A percentile compares a stretch with the other conserved stretches of the same genome.
phyloP scores from a whole-genome alignment of 2,797 vertebrate genomes.

The Danionella dracula region DNA sequence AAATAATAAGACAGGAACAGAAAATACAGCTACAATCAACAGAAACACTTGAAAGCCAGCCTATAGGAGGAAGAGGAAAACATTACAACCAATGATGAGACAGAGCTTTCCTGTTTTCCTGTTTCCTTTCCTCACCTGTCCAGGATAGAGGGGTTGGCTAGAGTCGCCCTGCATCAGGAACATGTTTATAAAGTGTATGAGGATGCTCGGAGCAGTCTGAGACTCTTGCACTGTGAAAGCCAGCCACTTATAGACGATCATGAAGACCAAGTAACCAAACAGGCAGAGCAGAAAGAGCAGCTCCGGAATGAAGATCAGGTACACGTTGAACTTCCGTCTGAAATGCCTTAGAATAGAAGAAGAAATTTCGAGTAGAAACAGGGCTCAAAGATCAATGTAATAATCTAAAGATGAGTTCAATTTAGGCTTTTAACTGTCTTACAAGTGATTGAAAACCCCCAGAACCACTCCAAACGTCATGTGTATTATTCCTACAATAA shows the following conservation, averaged over 20 bases:
- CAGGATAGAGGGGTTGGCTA: slow-evolving; percentile 67
- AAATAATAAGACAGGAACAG: slow-evolving; percentile 85
- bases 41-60: slow-evolving; percentile 78
- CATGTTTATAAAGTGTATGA: slow-evolving; percentile 97
- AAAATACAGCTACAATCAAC: slow-evolving; percentile 75
- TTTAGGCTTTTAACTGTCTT: slow-evolving; percentile 57
- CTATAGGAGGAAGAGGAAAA: slow-evolving; percentile 56
- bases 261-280: slow-evolving; percentile 93
- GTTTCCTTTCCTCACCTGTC: slow-evolving; percentile 73
- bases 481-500: slow-evolving; percentile 89
- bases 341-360: slow-evolving; percentile 75
- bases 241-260: slow-evolving; percentile 95
- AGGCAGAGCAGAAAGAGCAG: slow-evolving; percentile 89
- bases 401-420: too few species aligned
- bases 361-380: too few species aligned
- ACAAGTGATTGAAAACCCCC: slow-evolving; percentile 91
- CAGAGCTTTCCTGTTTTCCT: too few species aligned
- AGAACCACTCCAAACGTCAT: slow-evolving; percentile 90
- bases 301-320: slow-evolving; percentile 88
- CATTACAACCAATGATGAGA: neutral
- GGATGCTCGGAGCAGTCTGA: slow-evolving; percentile 82
- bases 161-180: slow-evolving; percentile 78
- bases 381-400: neutral
- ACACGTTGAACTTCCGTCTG: slow-evolving; percentile 81
- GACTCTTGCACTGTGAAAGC: slow-evolving; percentile 72